These are phyloP conservation scores for Wasmannia auropunctata DNA, from an alignment of 1,140 invertebrate species.

Conservation along the genomic window DNA sequence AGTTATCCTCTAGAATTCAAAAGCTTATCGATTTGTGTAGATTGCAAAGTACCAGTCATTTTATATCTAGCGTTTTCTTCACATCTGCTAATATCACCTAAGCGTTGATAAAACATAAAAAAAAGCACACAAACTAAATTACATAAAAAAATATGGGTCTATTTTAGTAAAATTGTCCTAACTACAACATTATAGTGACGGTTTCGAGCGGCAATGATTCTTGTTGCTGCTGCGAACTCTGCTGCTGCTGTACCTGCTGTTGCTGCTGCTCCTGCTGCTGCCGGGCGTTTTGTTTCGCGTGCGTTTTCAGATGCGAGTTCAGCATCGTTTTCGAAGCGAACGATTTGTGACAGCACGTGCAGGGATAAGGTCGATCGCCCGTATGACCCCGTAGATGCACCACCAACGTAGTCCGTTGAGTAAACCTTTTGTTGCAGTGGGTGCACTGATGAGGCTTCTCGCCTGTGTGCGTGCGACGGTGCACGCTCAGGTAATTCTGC, in stretches of 20 bases:
- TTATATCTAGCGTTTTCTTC: not conserved
- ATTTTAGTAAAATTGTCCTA: conserved; percentile 31
- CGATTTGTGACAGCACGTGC: conserved; percentile 86
- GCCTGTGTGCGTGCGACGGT: conserved; percentile 90
- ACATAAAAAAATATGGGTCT: not conserved
- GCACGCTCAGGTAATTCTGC: conserved; percentile 90
- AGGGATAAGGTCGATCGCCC: conserved; percentile 87
- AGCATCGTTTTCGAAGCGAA: conserved; percentile 84
- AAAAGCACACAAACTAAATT: not conserved
- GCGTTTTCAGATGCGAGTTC: conserved; percentile 83
- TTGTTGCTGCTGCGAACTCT: conserved; percentile 57
- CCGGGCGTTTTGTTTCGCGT: conserved; percentile 82
- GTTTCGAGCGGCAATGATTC: conserved; percentile 54
- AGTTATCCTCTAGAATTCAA: not conserved
- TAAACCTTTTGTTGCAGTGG: conserved; percentile 91
- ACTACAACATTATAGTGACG: conserved; percentile 68
- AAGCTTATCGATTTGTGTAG: not conserved
- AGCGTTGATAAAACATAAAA: conserved; percentile 1
- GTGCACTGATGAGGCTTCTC: conserved; percentile 88
- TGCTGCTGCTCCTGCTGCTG: conserved; percentile 72
- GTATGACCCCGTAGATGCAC: conserved; percentile 87
- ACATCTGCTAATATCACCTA: not conserved
- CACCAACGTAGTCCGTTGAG: conserved; percentile 87
- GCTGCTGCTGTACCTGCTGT: conserved; percentile 46
- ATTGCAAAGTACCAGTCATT: not conserved